Conservation (phyloP, 2,888 invertebrate species). For the Cylindroiulus punctatus region DNA sequence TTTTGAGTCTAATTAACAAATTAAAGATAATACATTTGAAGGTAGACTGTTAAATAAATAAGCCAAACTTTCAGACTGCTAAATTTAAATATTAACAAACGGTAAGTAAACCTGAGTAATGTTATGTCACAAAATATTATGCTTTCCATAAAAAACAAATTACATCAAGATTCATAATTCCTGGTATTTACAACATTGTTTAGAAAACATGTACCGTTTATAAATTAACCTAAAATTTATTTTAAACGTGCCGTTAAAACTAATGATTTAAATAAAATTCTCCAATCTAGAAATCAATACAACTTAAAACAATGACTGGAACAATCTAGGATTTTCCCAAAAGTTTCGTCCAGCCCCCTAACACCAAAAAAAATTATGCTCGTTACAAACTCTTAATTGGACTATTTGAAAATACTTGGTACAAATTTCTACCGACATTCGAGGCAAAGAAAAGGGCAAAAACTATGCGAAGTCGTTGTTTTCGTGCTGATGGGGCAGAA, state of each 20-base stretch:
- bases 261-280: no score
- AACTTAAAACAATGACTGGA: no score
- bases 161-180: background rate
- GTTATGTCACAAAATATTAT: background rate
- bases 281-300: no score
- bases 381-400: no score
- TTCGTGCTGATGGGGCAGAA: constrained; percentile 3
- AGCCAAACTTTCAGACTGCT: background rate
- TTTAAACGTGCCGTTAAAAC: no score
- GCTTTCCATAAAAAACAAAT: background rate
- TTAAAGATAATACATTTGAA: background rate
- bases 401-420: background rate
- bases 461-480: background rate
- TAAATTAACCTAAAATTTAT: no score
- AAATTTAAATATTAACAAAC: background rate
- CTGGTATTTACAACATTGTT: no score
- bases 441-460: background rate
- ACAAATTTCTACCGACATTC: background rate
- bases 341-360: no score
- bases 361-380: no score
- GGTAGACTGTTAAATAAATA: constrained; percentile 8
- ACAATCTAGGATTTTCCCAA: no score
- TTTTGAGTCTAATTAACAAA: background rate
- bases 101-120: background rate
- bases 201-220: no score